A percentile compares a stretch with the other conserved stretches of the same genome.
These are phyloP conservation scores for Ctenodactylus gundi DNA, from an alignment of 2,113 vertebrate species.

Conservation along the genomic window DNA sequence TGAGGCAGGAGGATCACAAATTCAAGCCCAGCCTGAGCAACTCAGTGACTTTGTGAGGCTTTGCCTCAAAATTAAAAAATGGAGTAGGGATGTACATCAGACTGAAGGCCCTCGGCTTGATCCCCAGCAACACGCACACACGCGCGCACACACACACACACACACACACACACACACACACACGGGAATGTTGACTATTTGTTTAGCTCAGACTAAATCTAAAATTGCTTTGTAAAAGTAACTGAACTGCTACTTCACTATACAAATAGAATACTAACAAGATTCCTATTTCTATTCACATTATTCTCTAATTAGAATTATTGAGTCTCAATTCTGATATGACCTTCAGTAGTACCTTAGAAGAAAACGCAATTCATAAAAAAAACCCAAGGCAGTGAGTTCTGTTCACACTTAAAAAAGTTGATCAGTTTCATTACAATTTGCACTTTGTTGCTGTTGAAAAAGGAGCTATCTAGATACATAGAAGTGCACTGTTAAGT, in stretches of 20 bases:
- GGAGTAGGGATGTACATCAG: no score
- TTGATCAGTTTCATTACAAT: slow-evolving; percentile 25
- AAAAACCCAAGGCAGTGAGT: not conserved
- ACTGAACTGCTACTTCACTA: slow-evolving; percentile 51
- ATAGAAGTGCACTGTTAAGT: not conserved
- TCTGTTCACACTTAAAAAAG: slow-evolving; percentile 12
- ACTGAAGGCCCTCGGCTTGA: no score
- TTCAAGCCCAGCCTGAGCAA: no score
- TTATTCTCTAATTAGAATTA: slow-evolving; percentile 55
- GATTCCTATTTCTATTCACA: slow-evolving; percentile 47
- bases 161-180: no score
- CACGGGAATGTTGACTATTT: slow-evolving; percentile 72
- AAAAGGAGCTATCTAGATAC: slow-evolving; percentile 6
- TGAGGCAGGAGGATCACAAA: no score
- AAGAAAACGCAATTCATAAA: slow-evolving; percentile 57
- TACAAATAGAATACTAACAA: not conserved
- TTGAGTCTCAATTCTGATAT: slow-evolving; percentile 57
- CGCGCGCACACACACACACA: no score
- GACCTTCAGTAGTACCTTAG: slow-evolving; percentile 79
- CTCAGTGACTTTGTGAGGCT: no score
- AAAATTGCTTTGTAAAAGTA: slow-evolving; percentile 69
- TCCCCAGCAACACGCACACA: no score
- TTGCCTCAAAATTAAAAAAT: no score
- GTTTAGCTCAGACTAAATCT: slow-evolving; percentile 78
- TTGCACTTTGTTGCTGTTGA: slow-evolving; percentile 26